Conservation (phyloP, 2,113 vertebrate genomes). For the Channa argus region DNA sequence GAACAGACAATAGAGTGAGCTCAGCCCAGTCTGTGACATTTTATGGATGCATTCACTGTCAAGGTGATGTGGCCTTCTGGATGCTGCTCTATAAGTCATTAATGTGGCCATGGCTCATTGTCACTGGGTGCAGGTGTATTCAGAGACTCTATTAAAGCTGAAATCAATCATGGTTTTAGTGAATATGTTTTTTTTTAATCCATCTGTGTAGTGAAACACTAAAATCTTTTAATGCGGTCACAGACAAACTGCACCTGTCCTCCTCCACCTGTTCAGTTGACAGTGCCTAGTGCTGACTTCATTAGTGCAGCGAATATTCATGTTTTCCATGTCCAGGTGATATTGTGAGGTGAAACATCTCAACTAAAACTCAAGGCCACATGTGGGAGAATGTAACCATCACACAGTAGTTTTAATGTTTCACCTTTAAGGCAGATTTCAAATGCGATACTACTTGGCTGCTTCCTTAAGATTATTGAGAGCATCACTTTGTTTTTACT, state of each 20-base stretch:
- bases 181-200: neutral
- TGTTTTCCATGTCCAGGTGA: neutral
- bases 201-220: neutral
- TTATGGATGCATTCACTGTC: neutral
- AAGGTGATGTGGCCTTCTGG: neutral
- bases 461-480: too few species aligned
- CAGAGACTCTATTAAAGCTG: neutral
- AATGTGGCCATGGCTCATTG: neutral
- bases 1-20: neutral
- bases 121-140: neutral
- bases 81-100: neutral
- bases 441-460: too few species aligned
- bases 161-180: constrained; percentile 6
- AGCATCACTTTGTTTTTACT: too few species aligned
- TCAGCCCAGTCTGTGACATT: neutral
- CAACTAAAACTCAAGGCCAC: too few species aligned
- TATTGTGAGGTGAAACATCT: neutral
- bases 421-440: too few species aligned
- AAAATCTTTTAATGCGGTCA: neutral
- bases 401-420: too few species aligned
- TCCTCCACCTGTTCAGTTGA: constrained; percentile 14
- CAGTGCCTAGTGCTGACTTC: neutral
- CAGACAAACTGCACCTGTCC: neutral
- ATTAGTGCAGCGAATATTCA: constrained; percentile 19
- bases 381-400: too few species aligned